Conservation (phyloP, 2,888 invertebrate genomes). For the Drosophila villosipedis region DNA sequence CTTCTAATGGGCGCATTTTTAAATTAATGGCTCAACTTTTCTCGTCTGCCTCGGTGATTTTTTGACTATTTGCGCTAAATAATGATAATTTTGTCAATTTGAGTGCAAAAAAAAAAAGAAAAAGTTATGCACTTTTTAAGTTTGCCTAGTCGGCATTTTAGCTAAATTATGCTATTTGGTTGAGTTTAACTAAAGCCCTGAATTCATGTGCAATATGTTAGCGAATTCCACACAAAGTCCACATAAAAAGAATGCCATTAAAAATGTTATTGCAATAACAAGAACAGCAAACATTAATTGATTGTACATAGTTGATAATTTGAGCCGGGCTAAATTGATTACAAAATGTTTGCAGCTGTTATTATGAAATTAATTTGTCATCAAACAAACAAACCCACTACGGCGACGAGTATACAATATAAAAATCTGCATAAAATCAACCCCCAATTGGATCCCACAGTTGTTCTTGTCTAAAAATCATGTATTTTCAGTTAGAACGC, state of each 20-base stretch:
- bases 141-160: conserved; percentile 5
- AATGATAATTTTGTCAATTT: conserved; percentile 63
- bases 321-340: conserved; percentile 63
- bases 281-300: conserved; percentile 66
- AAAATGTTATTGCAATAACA: conserved; percentile 25
- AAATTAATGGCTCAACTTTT: conserved; percentile 76
- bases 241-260: conserved; percentile 15
- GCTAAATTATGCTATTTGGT: conserved; percentile 16
- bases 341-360: conserved; percentile 80
- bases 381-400: conserved; percentile 63
- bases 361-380: conserved; percentile 79
- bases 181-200: conserved; percentile 14
- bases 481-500: conserved; percentile 56
- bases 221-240: conserved; percentile 12
- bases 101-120: conserved; percentile 7
- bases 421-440: conserved; percentile 74
- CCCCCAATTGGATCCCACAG: conserved; percentile 36
- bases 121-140: conserved; percentile 9
- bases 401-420: neutral
- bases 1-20: conserved; percentile 72
- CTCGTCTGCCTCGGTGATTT: conserved; percentile 46
- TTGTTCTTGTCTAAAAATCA: conserved; percentile 55
- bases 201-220: conserved; percentile 20
- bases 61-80: conserved; percentile 66
- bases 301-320: conserved; percentile 66